Evolutionary conservation across 2,113 vertebrate genomes (phyloP), one percentile per base, ranked within the genome.

Genomic region (Okapia johnstoni): DNA sequence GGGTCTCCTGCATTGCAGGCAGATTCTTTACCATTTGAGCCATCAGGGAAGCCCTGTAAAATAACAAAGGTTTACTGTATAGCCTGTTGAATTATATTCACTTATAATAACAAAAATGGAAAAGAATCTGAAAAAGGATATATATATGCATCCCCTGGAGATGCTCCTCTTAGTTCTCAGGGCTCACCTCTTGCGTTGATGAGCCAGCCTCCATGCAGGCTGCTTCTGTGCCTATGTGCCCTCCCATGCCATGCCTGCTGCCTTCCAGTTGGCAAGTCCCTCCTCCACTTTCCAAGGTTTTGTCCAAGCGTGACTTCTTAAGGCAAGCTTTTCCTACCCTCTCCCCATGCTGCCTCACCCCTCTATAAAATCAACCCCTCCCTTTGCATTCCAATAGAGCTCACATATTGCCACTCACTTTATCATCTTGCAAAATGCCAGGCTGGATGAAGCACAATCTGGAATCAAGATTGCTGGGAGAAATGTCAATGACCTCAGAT

Each of bases 211-310:
- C 83, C 28, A 9, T 7, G 61, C 23, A 28, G 33, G n/a, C 28
- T 30, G 40, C n/a, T 66, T n/a, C 23, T 36, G 26, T 23, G 21
- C 48, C 14, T 4, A 0, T 21, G 2, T 1, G 8, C 17, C 28
- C 54, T 36, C 15, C 50, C 17, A 2, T 17, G 25, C 43, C 6
- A 1, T 1, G 3, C 40, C 63, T 0, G 0, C 33, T 25, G 46
- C 43, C 15, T 40, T 40, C 54, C 48, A 19, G 19, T 15, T 40
- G 60, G 79, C 70, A 83, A 36, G 54, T 10, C 48, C 63, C 43
- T 58, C 43, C 40, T 61, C 3, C 33, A 36, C 52, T 16, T 70
- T 93, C 77, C 52, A 85, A 80, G 88, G n/a, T 40, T 86, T 43
- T 61, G 54, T 81, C 50, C 13, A 16, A 26, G 40, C 28, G 0